Base-by-base conservation (phyloP, 2,113 vertebrate genomes). In the Pelvicachromis taeniatus region DNA sequence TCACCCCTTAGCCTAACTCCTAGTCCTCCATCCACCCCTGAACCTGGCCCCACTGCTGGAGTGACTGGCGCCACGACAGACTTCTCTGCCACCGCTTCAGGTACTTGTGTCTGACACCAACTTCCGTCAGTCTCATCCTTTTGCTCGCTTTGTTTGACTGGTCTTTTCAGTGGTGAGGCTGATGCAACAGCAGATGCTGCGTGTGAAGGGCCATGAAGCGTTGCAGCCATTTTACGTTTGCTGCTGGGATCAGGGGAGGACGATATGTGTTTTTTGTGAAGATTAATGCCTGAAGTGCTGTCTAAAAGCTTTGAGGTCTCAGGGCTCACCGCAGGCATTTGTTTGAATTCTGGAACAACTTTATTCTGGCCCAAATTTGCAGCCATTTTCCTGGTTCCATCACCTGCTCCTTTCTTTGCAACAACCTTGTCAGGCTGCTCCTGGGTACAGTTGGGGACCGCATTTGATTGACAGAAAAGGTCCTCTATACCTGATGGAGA, bases 31-130 rank as follows among this genome's bases (percentile, higher is more conserved):
- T 93, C 93, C 16, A 52, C 70, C 21, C 55, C 90, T 55, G 68
- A 9, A 40, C 42, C 90, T 19, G 85, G 13, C 4, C 29, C 78
- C 1, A 55, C 26, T 1, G 85, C 85, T 73, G 88, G 75, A 35
- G 82, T 55, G 55, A 83, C 88, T 23, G 87, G 2, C 9, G 48
- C 59, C 33, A 17, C 92, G 48, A 82, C 83, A 23, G 90, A 90
- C 82, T 83, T 94, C 78, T 95, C 96, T 68, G 96, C 96, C 82
- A 96, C 95, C 11, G 93, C 94, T 82, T 96, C 96, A 52, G 95
- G 95, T 79, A 96, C 81, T 84, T 96, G 96, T 40, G 96, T 96
- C 92, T 96, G 95, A 93, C 96, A 96, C 96, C 96, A 96, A 89
- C 94, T 96, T 53, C 88, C 81, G 1, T 94, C 90, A 33, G 83